Evolutionary conservation across 2,888 invertebrate species (phyloP).

Genomic region (Dynastes tityus): DNA sequence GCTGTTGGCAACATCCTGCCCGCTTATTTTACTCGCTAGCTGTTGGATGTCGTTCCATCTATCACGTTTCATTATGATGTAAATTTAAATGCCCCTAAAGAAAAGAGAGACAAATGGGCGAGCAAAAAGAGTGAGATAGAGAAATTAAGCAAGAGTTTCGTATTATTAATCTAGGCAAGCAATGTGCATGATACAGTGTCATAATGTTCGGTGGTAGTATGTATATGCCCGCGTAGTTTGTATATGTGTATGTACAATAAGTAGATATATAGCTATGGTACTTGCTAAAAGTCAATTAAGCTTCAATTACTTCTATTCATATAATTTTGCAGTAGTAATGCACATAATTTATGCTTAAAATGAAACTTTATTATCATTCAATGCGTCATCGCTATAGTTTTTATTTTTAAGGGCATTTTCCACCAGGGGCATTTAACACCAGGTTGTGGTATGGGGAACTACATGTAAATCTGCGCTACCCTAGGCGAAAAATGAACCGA

Average conservation of each 20-base stretch:
- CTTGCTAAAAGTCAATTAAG: background rate
- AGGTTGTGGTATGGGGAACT: too few species aligned
- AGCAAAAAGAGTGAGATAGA: background rate
- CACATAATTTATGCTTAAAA: too few species aligned
- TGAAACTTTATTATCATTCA: too few species aligned
- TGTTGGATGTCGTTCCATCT: constrained; percentile 27
- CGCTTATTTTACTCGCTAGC: constrained; percentile 10
- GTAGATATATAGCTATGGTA: background rate
- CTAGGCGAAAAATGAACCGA: too few species aligned
- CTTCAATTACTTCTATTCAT: background rate
- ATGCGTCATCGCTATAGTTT: too few species aligned
- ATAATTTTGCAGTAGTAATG: too few species aligned
- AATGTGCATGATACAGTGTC: background rate
- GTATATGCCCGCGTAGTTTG: background rate
- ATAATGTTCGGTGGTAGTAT: background rate
- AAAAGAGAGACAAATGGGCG: background rate
- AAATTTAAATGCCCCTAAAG: constrained; percentile 23
- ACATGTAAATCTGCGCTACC: too few species aligned
- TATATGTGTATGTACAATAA: background rate
- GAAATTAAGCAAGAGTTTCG: background rate
- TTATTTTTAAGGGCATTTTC: too few species aligned
- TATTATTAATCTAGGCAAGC: constrained; percentile 15
- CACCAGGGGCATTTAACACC: too few species aligned
- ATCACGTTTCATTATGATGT: constrained; percentile 29
- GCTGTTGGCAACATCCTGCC: constrained; percentile 13